Conservation (phyloP, 2,797 vertebrate genomes). For the Triplophysa bombifrons region DNA sequence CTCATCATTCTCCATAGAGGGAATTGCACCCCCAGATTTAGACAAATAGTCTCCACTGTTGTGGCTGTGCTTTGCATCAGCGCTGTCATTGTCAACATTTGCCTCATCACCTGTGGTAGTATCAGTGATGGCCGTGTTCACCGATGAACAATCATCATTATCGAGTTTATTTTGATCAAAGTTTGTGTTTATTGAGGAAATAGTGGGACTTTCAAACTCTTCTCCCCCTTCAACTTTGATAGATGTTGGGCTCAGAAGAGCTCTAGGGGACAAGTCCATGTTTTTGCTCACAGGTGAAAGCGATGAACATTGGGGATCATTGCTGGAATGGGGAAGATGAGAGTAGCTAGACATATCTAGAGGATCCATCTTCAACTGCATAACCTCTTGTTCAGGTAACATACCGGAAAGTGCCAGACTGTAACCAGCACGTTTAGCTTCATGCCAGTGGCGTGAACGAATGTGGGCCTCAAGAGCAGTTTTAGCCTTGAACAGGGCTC, state of each 20-base stretch:
- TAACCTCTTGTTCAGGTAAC: slow-evolving; percentile 90
- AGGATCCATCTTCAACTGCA: slow-evolving; percentile 92
- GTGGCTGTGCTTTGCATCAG: slow-evolving; percentile 87
- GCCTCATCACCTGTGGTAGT: slow-evolving; percentile 98
- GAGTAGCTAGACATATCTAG: slow-evolving; percentile 87
- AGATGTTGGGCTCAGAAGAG: slow-evolving; percentile 93
- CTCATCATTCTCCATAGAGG: slow-evolving; percentile 93
- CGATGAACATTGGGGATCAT: slow-evolving; percentile 90
- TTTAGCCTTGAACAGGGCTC: slow-evolving; percentile 98
- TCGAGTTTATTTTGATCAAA: slow-evolving; percentile 96
- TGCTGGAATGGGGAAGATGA: slow-evolving; percentile 83
- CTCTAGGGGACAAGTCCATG: slow-evolving; percentile 93
- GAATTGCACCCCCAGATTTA: slow-evolving; percentile 86
- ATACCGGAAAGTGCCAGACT: slow-evolving; percentile 90
- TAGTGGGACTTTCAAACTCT: slow-evolving; percentile 94
- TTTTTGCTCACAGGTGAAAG: slow-evolving; percentile 94
- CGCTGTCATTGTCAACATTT: slow-evolving; percentile 93
- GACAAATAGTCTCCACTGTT: slow-evolving; percentile 88
- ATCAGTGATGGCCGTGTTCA: slow-evolving; percentile 98
- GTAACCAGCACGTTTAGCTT: slow-evolving; percentile 97
- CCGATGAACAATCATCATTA: slow-evolving; percentile 98
- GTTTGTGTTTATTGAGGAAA: slow-evolving; percentile 93
- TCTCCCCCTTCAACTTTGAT: slow-evolving; percentile 98
- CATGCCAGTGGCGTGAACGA: slow-evolving; percentile 98
- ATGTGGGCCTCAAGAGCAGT: slow-evolving; percentile 98